Base-by-base conservation (phyloP, 2,113 vertebrate species). In the Carassius gibelio region DNA sequence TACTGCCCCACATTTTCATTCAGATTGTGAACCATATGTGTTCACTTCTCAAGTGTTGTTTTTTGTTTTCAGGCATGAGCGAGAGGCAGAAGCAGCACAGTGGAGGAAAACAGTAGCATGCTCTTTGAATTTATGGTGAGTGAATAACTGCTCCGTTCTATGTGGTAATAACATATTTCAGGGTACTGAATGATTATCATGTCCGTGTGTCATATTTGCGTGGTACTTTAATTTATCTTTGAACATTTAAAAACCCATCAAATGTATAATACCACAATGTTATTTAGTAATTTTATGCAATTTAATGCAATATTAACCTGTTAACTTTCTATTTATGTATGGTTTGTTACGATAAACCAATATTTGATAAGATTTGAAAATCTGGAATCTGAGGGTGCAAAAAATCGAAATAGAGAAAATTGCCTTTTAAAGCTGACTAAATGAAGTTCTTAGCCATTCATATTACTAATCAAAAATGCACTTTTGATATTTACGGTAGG, bases 41-140 rank as follows among this genome's bases (percentile, higher is more conserved):
- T 15, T 75, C 84, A 14, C 38, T 1, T 19, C 75, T 76, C 76
- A 42, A 42, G 21, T 11, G 23, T 89, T 26, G 80, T 75, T 68
- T 1, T 83, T 84, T 89, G 14, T 81, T 23, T 85, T 75, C 91
- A 94, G 93, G 84, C 52, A 89, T 90, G 78, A 89, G 84, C 84
- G 79, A 62, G 66, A 85, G 83, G 36, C 72, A 30, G 85, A 79
- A 48, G 77, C 59, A 57, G 50, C 85, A 81, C 48, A 75, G 82
- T 82, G 78, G 87, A 85, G 85, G 83, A 90, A 88, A 71, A 91
- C 68, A 89, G 85, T 93, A 92, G 92, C 88, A 93, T 93, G 91
- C 84, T 86, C 79, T 89, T 90, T 74, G 92, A 90, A 88, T 93
- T 90, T 94, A 93, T 93, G 92, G 94, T 94, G 80, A 93, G 91